A percentile compares a stretch with the other conserved stretches of the same genome.
These are phyloP conservation scores for Aplochiton taeniatus DNA, from an alignment of 2,797 vertebrate species.

Conservation along the genomic window DNA sequence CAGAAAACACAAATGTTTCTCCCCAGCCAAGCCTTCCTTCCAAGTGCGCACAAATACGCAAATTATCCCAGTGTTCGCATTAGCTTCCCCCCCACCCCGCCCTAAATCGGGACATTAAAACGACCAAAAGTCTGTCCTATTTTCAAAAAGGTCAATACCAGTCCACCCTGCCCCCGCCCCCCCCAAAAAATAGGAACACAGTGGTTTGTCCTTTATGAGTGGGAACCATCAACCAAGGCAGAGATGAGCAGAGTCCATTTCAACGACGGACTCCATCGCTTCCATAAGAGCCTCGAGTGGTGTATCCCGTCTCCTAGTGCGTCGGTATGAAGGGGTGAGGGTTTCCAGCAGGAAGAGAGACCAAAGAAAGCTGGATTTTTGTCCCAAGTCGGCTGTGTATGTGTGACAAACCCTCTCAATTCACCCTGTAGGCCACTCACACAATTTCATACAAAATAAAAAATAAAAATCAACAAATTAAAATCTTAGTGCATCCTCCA, in stretches of 20 bases:
- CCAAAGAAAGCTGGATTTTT: slow-evolving; percentile 46
- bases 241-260: slow-evolving; percentile 43
- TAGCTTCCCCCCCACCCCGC: slow-evolving; percentile 8
- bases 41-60: too few species aligned
- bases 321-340: slow-evolving; percentile 60
- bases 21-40: slow-evolving; percentile 9
- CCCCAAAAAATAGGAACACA: slow-evolving; percentile 30
- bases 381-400: slow-evolving; percentile 35
- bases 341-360: slow-evolving; percentile 5
- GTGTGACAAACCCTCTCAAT: slow-evolving; percentile 61
- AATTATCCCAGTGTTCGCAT: slow-evolving; percentile 25
- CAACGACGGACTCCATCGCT: slow-evolving; percentile 23
- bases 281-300: slow-evolving; percentile 58
- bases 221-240: slow-evolving; percentile 53
- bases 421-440: slow-evolving; percentile 71
- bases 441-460: slow-evolving; percentile 75
- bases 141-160: not conserved
- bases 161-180: slow-evolving; percentile 18
- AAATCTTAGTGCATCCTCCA: slow-evolving; percentile 98
- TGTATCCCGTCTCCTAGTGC: slow-evolving; percentile 65
- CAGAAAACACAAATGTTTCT: slow-evolving; percentile 32
- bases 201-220: slow-evolving; percentile 65
- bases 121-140: slow-evolving; percentile 16
- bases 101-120: slow-evolving; percentile 21
- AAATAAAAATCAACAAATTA: slow-evolving; percentile 88